Percentiles rank a stretch among this genome's conserved stretches.
Conservation (phyloP, 1,140 invertebrate genomes). For the Drosophila sp. region DNA sequence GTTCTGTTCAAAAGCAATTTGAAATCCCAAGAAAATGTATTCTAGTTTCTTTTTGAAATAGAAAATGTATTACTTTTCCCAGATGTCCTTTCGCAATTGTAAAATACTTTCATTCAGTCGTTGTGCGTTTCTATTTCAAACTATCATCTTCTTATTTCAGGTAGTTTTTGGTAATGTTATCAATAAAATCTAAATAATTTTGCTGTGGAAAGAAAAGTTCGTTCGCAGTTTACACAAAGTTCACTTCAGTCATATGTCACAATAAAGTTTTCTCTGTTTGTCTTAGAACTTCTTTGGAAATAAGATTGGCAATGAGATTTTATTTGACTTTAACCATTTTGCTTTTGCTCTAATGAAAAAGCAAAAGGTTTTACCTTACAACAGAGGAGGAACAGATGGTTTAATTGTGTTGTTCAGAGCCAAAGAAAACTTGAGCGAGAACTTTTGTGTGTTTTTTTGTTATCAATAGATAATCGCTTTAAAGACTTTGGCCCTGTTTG, state of each 20-base stretch:
- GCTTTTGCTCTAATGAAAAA: not conserved
- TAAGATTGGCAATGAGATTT: not conserved
- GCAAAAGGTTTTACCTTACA: not conserved
- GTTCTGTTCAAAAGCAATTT: no score
- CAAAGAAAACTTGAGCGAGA: not conserved
- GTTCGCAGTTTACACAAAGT: not conserved
- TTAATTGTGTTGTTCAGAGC: not conserved
- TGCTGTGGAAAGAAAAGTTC: not conserved
- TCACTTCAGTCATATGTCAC: not conserved
- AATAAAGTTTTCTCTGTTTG: not conserved
- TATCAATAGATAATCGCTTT: not conserved
- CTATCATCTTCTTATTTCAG: no score
- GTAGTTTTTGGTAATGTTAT: no score
- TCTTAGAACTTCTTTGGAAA: not conserved
- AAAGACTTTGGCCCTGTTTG: not conserved
- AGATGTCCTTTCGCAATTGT: no score
- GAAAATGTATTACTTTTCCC: no score
- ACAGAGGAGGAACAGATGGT: no score
- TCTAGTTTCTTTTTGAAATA: no score
- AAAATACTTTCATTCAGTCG: no score
- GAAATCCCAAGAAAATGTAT: no score
- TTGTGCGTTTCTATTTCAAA: no score
- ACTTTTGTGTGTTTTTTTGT: not conserved
- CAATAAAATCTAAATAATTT: conserved; percentile 8
- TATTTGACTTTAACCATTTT: not conserved